These are phyloP conservation scores for Heteropelma amictum DNA, from an alignment of 2,888 invertebrate species.

Conservation along the genomic window DNA sequence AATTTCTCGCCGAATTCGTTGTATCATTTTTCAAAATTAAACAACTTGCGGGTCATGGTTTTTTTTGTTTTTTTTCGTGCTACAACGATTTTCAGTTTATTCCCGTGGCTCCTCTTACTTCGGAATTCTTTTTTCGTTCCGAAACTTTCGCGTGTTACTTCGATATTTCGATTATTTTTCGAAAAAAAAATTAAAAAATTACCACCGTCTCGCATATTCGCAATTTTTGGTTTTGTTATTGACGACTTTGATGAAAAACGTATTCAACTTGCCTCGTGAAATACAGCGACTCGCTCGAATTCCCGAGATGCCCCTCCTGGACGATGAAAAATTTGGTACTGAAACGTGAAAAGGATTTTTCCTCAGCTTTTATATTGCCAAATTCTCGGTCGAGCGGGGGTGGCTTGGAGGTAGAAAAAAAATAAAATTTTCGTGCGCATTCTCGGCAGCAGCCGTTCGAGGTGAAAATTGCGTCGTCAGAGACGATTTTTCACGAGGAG, in stretches of 20 bases:
- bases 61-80: no score
- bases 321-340: conserved; percentile 29
- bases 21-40: no score
- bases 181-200: no score
- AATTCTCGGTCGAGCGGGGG: not conserved
- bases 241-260: no score
- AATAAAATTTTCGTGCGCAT: not conserved
- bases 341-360: conserved; percentile 9
- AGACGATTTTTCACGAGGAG: not conserved
- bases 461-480: not conserved
- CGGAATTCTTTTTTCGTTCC: not conserved
- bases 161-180: not conserved
- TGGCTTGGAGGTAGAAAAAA: not conserved
- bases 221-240: no score
- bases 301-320: not conserved
- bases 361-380: conserved; percentile 37
- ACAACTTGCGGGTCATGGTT: no score
- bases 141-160: not conserved
- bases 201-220: not conserved
- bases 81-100: not conserved
- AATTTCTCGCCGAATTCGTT: not conserved
- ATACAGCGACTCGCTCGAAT: not conserved
- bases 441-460: not conserved
- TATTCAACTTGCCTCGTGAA: not conserved
- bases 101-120: not conserved